phyloP scores from a whole-genome alignment of 2,888 invertebrate genomes.

The Thysanoteuthis rhombus region DNA sequence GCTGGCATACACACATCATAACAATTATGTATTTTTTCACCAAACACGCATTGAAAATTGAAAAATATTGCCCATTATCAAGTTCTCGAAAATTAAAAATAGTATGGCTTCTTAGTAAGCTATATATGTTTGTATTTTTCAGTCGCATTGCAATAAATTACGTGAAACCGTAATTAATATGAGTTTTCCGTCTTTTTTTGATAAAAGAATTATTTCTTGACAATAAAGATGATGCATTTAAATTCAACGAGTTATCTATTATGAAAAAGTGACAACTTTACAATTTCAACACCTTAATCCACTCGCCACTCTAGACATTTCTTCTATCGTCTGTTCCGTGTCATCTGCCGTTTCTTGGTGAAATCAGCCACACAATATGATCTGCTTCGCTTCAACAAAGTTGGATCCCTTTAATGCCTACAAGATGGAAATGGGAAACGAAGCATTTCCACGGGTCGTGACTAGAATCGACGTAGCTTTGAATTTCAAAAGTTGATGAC shows the following conservation, averaged over 20 bases:
- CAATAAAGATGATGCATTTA: not conserved
- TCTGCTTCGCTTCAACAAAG: not conserved
- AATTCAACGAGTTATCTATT: not conserved
- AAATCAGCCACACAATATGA: constrained; percentile 12
- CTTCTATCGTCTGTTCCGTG: not conserved
- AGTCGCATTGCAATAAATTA: no score
- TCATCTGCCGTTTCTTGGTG: not conserved
- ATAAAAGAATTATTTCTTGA: not conserved
- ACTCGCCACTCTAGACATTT: not conserved
- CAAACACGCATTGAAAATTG: no score
- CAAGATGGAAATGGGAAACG: not conserved
- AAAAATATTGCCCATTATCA: no score
- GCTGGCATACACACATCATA: no score
- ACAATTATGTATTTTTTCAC: no score
- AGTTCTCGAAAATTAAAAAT: no score
- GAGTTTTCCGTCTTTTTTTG: not conserved
- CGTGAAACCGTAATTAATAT: no score
- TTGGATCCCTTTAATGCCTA: not conserved
- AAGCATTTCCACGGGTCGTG: not conserved
- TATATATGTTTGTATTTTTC: no score
- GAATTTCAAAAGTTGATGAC: no score
- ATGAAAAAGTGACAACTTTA: not conserved
- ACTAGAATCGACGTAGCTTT: not conserved
- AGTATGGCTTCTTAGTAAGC: no score
- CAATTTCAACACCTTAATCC: not conserved